A percentile compares a stretch with the other conserved stretches of the same genome.
Conservation (phyloP, 2,888 invertebrate genomes). For the Hirudinaria manillensis region DNA sequence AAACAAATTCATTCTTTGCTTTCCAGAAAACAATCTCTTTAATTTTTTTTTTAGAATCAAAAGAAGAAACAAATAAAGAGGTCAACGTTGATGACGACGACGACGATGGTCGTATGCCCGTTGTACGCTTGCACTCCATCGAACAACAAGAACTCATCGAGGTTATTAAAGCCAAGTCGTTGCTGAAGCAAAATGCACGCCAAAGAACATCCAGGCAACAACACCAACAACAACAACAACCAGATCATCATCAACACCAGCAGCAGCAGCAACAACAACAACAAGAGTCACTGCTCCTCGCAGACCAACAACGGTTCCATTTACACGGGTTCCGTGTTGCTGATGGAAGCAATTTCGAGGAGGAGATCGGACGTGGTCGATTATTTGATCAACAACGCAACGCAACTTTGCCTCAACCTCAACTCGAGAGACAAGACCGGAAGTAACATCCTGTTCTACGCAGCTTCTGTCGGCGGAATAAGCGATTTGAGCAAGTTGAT, state of each 20-base stretch:
- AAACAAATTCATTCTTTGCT: too few species aligned
- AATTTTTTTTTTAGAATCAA: too few species aligned
- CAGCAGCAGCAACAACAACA: background rate
- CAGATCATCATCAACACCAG: background rate
- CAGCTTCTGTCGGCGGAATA: conserved; percentile 38
- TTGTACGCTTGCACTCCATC: too few species aligned
- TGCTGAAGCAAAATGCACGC: too few species aligned
- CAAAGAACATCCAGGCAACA: too few species aligned
- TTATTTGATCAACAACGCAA: conserved; percentile 35
- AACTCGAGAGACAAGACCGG: conserved; percentile 33
- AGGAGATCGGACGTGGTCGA: conserved; percentile 37
- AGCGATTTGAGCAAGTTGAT: conserved; percentile 37
- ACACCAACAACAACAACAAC: conserved; percentile 1
- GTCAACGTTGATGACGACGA: too few species aligned
- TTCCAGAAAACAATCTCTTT: too few species aligned
- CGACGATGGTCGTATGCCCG: too few species aligned
- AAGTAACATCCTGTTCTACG: conserved; percentile 41
- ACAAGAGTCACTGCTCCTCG: background rate
- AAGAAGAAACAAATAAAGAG: too few species aligned
- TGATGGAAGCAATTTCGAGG: conserved; percentile 41
- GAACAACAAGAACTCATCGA: too few species aligned
- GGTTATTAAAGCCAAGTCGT: too few species aligned
- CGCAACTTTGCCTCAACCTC: conserved; percentile 36
- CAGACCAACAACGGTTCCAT: conserved; percentile 29
- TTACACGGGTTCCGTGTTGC: conserved; percentile 38